phyloP scores from a whole-genome alignment of 2,888 invertebrate species.

The Mimumesa dahlbomi region DNA sequence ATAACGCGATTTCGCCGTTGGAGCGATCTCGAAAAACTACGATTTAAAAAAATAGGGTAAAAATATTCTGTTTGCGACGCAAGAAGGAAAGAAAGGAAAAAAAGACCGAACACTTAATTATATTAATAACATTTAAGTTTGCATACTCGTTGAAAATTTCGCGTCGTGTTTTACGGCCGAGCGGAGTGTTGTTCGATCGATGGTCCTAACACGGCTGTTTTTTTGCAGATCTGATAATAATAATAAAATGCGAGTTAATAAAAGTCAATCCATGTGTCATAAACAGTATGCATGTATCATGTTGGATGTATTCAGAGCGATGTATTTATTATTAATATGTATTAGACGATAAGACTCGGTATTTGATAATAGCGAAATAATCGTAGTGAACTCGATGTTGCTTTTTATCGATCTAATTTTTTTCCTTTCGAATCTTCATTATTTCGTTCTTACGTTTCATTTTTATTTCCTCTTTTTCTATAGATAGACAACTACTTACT shows the following conservation, averaged over 20 bases:
- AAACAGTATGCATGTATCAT: conserved; percentile 71
- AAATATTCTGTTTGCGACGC: conserved; percentile 26
- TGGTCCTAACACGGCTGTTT: conserved; percentile 59
- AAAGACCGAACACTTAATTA: no score
- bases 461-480: conserved; percentile 28
- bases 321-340: conserved; percentile 76
- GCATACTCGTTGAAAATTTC: conserved; percentile 40
- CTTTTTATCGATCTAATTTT: conserved; percentile 60
- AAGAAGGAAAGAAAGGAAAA: conserved; percentile 19
- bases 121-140: conserved; percentile 56
- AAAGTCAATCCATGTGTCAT: conserved; percentile 69
- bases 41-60: conserved; percentile 40
- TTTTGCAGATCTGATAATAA: conserved; percentile 59
- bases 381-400: conserved; percentile 66
- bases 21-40: conserved; percentile 35
- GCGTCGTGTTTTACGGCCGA: conserved; percentile 36
- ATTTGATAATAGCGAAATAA: conserved; percentile 66
- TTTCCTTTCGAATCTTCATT: conserved; percentile 11
- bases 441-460: no score
- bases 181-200: conserved; percentile 46
- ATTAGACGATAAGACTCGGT: conserved; percentile 61
- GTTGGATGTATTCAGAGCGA: conserved; percentile 73
- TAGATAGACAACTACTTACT: conserved; percentile 29
- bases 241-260: conserved; percentile 56
- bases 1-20: conserved; percentile 19